Evolutionary conservation across 2,113 vertebrate genomes (phyloP).

Genomic region (Upupa epops): DNA sequence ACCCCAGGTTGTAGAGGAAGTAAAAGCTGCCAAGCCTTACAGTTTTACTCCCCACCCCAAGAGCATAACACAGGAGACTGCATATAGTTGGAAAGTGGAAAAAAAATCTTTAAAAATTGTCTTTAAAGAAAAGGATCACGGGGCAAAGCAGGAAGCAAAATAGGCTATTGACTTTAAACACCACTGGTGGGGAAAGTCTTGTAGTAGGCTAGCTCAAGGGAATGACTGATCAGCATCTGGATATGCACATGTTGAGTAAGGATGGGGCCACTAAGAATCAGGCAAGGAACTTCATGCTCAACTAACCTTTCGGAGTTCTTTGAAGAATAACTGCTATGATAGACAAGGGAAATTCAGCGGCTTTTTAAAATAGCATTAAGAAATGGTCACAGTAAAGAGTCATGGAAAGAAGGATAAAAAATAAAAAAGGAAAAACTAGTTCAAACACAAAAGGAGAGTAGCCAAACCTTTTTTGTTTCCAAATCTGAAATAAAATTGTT

Average conservation of each 20-base stretch:
- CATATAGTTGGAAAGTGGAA: slow-evolving; percentile 20
- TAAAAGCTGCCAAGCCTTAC: slow-evolving; percentile 28
- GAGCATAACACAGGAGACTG: slow-evolving; percentile 47
- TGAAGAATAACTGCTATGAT: slow-evolving; percentile 51
- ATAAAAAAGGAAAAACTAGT: neutral
- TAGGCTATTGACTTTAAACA: slow-evolving; percentile 34
- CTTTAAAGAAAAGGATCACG: slow-evolving; percentile 40
- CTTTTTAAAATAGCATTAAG: slow-evolving; percentile 48
- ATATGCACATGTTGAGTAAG: slow-evolving; percentile 38
- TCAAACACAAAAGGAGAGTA: slow-evolving; percentile 29
- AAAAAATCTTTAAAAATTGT: neutral
- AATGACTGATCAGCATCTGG: slow-evolving; percentile 50
- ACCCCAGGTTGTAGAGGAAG: slow-evolving; percentile 29
- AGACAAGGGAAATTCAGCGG: slow-evolving; percentile 44
- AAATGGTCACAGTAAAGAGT: slow-evolving; percentile 13
- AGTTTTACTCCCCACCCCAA: slow-evolving; percentile 25
- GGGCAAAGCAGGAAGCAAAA: slow-evolving; percentile 52
- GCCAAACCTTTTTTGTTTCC: slow-evolving; percentile 44
- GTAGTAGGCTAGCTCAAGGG: slow-evolving; percentile 34
- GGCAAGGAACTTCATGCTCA: slow-evolving; percentile 60
- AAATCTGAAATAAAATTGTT: slow-evolving; percentile 51
- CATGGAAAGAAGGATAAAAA: neutral
- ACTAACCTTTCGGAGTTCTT: slow-evolving; percentile 55
- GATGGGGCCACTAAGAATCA: slow-evolving; percentile 50
- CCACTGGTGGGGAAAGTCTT: slow-evolving; percentile 36